phyloP scores from a whole-genome alignment of 2,888 invertebrate genomes.

The Julus scanicus region DNA sequence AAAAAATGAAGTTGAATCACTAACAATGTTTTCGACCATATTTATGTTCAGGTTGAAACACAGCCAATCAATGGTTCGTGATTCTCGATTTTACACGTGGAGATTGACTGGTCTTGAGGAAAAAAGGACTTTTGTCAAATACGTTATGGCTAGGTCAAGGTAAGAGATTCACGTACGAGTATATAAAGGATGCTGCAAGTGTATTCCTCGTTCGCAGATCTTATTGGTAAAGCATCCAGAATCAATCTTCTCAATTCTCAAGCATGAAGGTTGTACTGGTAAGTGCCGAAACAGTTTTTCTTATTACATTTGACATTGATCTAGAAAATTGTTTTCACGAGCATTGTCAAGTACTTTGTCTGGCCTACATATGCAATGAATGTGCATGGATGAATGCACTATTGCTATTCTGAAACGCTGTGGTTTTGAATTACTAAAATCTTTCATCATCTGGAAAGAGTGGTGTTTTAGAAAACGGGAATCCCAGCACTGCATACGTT shows the following conservation, averaged over 20 bases:
- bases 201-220: background rate
- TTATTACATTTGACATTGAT: slow-evolving; percentile 41
- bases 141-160: slow-evolving; percentile 48
- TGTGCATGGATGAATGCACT: background rate
- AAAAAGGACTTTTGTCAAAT: slow-evolving; percentile 38
- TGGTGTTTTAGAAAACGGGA: too few species aligned
- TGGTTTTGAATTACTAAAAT: too few species aligned
- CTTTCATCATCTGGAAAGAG: too few species aligned
- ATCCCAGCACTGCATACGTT: too few species aligned
- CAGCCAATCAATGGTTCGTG: slow-evolving; percentile 36
- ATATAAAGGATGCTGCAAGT: slow-evolving; percentile 50
- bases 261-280: slow-evolving; percentile 49
- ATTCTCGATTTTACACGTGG: slow-evolving; percentile 40
- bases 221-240: slow-evolving; percentile 39
- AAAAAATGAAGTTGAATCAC: slow-evolving; percentile 19
- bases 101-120: slow-evolving; percentile 31
- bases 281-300: slow-evolving; percentile 21
- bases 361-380: background rate
- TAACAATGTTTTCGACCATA: slow-evolving; percentile 25
- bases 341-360: background rate
- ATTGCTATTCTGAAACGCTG: background rate
- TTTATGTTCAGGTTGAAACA: background rate
- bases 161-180: slow-evolving; percentile 48
- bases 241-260: slow-evolving; percentile 28
- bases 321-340: slow-evolving; percentile 48